Evolutionary conservation across 2,113 vertebrate genomes (phyloP).

Genomic region (Cyanoramphus novaezelandiae): DNA sequence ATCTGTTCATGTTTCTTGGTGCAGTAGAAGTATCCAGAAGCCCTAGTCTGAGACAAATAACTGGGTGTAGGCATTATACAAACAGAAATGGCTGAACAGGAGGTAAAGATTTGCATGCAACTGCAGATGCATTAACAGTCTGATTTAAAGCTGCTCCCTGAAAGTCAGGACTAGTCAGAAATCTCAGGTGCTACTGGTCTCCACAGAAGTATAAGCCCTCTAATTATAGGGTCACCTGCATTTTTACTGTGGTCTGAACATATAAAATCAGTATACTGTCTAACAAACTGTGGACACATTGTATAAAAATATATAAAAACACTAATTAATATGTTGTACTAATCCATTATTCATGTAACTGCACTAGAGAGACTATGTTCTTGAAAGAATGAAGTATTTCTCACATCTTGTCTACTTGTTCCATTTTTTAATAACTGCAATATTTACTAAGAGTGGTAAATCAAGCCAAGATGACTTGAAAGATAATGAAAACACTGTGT

Average conservation of each 20-base stretch:
- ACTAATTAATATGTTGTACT: slow-evolving; percentile 2
- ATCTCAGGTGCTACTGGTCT: neutral
- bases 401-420: slow-evolving; percentile 1
- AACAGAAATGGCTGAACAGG: neutral
- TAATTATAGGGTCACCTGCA: neutral
- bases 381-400: slow-evolving; percentile 12
- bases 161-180: neutral
- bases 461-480: neutral
- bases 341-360: slow-evolving; percentile 54
- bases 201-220: neutral
- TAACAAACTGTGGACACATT: neutral
- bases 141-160: neutral
- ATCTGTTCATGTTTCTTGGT: neutral
- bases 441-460: neutral
- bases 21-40: neutral
- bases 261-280: neutral
- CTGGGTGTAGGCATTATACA: neutral
- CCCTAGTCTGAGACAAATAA: neutral
- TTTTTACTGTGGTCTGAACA: neutral
- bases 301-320: slow-evolving; percentile 7
- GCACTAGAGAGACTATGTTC: neutral
- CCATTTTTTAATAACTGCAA: neutral
- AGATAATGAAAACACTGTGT: neutral
- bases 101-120: neutral
- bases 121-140: neutral